Percentiles rank a stretch among this genome's conserved stretches.
phyloP scores from a whole-genome alignment of 2,797 vertebrate species.

The Otolemur crassicaudatus region DNA sequence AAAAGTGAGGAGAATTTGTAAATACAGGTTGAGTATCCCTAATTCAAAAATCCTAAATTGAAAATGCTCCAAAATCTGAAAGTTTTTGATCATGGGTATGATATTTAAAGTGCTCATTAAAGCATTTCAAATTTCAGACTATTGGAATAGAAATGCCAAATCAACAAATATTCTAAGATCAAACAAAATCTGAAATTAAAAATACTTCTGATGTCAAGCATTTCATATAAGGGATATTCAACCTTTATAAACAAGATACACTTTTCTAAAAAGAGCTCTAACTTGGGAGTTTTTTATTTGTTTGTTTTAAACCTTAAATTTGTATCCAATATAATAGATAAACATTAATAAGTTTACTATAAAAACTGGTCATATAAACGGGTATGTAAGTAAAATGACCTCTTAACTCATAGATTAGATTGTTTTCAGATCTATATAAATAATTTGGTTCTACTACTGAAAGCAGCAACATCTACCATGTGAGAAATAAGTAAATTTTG shows the following conservation, averaged over 20 bases:
- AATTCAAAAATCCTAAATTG: not conserved
- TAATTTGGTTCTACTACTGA: constrained; percentile 52
- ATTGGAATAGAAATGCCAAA: not conserved
- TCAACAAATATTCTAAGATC: no score
- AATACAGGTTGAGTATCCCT: not conserved
- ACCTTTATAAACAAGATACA: not conserved
- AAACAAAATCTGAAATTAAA: not conserved
- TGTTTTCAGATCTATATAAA: constrained; percentile 13
- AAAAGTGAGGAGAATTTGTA: not conserved
- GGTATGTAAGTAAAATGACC: not conserved
- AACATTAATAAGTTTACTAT: constrained; percentile 49
- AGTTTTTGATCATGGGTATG: not conserved
- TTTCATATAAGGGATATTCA: not conserved
- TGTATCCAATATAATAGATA: not conserved
- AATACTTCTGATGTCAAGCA: not conserved
- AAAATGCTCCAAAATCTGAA: not conserved
- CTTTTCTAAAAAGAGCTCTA: not conserved
- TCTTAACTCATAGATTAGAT: not conserved
- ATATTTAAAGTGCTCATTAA: not conserved
- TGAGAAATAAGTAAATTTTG: constrained; percentile 27
- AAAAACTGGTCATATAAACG: constrained; percentile 11
- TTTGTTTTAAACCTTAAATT: constrained; percentile 24
- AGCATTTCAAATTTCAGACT: not conserved
- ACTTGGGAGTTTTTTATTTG: not conserved
- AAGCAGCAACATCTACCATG: not conserved